Evolutionary conservation across 2,113 vertebrate species (phyloP).

Genomic region (Zosterops borbonicus): DNA sequence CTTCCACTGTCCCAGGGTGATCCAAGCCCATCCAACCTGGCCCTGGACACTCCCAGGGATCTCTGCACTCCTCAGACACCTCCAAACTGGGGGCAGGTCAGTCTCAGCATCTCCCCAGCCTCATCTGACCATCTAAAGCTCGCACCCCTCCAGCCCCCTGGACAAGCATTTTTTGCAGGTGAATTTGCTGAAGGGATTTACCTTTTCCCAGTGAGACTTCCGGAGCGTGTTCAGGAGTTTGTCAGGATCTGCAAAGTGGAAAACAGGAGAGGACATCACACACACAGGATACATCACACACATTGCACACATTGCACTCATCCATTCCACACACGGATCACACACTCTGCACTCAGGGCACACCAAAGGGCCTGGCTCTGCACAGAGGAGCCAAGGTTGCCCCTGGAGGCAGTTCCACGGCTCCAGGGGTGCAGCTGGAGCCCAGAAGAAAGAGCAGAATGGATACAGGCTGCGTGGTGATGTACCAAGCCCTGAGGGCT

Average conservation of each 20-base stretch:
- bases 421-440: background rate
- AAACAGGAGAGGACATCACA: background rate
- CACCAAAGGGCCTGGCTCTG: background rate
- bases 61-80: fast-evolving
- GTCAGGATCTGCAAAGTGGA: conserved; percentile 1
- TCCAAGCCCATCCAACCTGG: background rate
- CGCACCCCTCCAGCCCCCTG: background rate
- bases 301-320: background rate
- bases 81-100: background rate
- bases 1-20: background rate
- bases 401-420: fast-evolving
- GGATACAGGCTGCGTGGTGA: no score
- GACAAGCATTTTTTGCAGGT: background rate
- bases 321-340: background rate
- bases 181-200: background rate
- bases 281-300: background rate
- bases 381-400: fast-evolving
- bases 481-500: no score
- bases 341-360: background rate
- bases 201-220: conserved; percentile 21
- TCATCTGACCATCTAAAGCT: background rate
- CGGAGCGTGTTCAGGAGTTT: background rate
- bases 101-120: background rate
- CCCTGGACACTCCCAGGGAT: fast-evolving
- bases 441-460: background rate